Evolutionary conservation across 2,888 invertebrate genomes (phyloP), one percentile per base, ranked within the genome.

Genomic region (Drosophila affinis): DNA sequence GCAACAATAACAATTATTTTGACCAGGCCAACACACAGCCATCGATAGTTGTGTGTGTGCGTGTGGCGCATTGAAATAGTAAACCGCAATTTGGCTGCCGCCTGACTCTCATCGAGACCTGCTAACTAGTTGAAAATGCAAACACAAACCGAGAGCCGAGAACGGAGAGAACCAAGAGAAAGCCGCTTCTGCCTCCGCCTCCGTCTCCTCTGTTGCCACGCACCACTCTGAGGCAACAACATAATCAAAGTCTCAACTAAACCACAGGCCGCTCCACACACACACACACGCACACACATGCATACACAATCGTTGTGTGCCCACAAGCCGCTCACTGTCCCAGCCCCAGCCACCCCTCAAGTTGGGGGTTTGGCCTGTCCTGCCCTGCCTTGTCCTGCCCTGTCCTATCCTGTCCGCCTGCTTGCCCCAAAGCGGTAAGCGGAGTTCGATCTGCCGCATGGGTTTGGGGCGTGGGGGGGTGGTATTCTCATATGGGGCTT

Each of bases 1-100:
- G 77, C 72, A 77, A 87, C 81, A 81, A 85, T 87, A 85, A 85
- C 81, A 88, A 85, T 85, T 85, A 85, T 84, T 78, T 81, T 76
- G 81, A 79, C 76, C 76, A 73, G 63, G 39, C 56, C 39, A 54
- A 49, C 69, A 52, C 52, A 57, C 45, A 47, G 32, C 44, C 21
- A 56, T 60, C 12, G 29, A 52, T 18, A 44, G 21, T 6, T 7
- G 14, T 39, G 14, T 53, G 34, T 34, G 34, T 69, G 58, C 64
- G 64, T 54, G 14, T 21, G 47, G 48, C 67, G 75, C 63, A 80
- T 78, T 86, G 83, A 72, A 86, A 80, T 75, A 68, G 79, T 79
- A 76, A 72, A 81, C 85, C 88, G 81, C 88, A 85, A 87, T 85
- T 87, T 81, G 75, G 75, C 62, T 76, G 74, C 59, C 57, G 45